Percentiles rank a stretch among this genome's conserved stretches.
Evolutionary conservation across 2,797 vertebrate genomes (phyloP).

Genomic region (Sphenodon punctatus): DNA sequence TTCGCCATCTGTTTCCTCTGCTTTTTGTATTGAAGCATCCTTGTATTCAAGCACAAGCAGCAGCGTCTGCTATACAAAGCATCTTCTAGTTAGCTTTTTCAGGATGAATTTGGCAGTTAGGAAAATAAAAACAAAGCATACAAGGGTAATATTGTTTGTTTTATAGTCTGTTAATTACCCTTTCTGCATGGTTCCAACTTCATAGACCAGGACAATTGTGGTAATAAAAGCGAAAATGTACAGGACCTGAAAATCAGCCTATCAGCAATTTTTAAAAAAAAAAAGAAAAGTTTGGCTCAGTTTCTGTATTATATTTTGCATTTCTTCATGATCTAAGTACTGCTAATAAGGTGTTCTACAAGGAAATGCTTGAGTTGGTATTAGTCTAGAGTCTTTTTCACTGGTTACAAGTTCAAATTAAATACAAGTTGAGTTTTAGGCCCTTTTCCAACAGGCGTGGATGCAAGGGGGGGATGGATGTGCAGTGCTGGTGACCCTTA

Average conservation of each 20-base stretch:
- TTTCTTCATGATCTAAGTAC: not conserved
- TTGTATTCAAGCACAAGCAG: slow-evolving; percentile 15
- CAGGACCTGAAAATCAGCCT: not conserved
- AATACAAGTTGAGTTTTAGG: too few species aligned
- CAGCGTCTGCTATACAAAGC: slow-evolving; percentile 32
- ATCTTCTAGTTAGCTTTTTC: slow-evolving; percentile 22
- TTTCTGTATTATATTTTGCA: not conserved
- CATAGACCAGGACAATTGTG: not conserved
- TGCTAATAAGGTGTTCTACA: not conserved
- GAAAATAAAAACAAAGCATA: slow-evolving; percentile 4
- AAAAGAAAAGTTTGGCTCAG: not conserved
- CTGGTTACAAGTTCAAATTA: too few species aligned
- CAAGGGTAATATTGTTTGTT: slow-evolving; percentile 7
- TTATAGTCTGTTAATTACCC: slow-evolving; percentile 23
- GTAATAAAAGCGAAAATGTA: not conserved
- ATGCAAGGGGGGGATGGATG: too few species aligned
- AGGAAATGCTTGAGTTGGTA: not conserved
- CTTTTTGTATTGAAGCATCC: slow-evolving; percentile 18
- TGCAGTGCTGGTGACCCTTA: too few species aligned
- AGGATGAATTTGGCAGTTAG: slow-evolving; percentile 26
- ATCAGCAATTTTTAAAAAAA: not conserved
- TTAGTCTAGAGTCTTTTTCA: not conserved
- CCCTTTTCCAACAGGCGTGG: too few species aligned
- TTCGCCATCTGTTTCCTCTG: not conserved
- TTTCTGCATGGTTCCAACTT: not conserved